Evolutionary conservation across 1,140 invertebrate species (phyloP).

Genomic region (Diorhabda elongata): DNA sequence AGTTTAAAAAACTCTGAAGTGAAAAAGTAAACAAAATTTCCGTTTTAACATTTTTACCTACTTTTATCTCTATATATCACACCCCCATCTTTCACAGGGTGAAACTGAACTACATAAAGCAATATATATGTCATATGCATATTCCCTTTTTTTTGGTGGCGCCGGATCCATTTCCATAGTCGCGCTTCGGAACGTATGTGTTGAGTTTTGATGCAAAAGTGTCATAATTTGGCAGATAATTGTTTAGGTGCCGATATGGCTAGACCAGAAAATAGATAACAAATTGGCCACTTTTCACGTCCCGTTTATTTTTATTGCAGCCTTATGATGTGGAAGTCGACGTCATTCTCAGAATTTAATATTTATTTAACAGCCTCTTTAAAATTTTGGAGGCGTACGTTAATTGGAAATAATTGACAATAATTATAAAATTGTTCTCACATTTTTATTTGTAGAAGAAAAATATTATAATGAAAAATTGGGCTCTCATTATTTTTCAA

Average conservation of each 20-base stretch:
- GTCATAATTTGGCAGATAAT: constrained; percentile 37
- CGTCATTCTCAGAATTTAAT: too few species aligned
- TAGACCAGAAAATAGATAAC: constrained; percentile 29
- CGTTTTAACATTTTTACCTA: too few species aligned
- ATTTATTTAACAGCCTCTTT: too few species aligned
- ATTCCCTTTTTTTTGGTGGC: constrained; percentile 19
- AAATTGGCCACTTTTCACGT: constrained; percentile 32
- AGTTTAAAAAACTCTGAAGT: too few species aligned
- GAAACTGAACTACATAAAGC: constrained; percentile 17
- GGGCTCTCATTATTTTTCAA: too few species aligned
- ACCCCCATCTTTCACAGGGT: constrained; percentile 6
- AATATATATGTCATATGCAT: constrained; percentile 21
- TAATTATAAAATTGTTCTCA: too few species aligned
- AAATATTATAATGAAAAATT: too few species aligned
- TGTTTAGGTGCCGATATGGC: constrained; percentile 29
- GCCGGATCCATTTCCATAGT: constrained; percentile 18
- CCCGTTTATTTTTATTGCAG: background rate
- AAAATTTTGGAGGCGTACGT: too few species aligned
- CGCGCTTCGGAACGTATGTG: constrained; percentile 9
- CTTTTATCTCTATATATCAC: background rate
- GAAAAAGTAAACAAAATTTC: too few species aligned
- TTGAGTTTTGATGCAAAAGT: constrained; percentile 23
- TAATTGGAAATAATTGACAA: too few species aligned
- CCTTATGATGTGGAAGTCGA: background rate
- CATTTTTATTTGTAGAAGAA: too few species aligned